A percentile compares a stretch with the other conserved stretches of the same genome.
Evolutionary conservation across 2,888 invertebrate genomes (phyloP).

Genomic region (Onthophagus sagittarius): DNA sequence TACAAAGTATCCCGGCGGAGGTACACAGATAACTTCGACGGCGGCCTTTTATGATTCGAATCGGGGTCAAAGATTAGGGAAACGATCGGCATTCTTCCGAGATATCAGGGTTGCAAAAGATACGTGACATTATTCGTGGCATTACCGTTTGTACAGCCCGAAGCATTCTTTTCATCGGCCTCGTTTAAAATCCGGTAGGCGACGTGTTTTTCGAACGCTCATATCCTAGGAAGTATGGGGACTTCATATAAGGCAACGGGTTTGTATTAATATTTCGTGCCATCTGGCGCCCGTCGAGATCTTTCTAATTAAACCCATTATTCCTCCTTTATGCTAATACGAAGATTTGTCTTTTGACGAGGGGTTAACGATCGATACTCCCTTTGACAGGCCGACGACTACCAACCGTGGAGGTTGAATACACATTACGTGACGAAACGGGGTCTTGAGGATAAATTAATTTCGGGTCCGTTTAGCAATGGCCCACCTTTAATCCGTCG

Average conservation of each 20-base stretch:
- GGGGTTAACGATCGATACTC: conserved; percentile 13
- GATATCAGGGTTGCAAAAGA: neutral
- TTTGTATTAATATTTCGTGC: neutral
- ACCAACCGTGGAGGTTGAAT: neutral
- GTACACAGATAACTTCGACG: neutral
- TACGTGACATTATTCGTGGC: neutral
- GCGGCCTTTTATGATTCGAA: neutral
- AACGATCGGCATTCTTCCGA: neutral
- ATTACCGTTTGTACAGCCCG: neutral
- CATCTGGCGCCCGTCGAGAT: neutral
- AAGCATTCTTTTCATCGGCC: neutral
- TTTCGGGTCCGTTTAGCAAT: neutral
- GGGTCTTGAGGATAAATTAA: neutral
- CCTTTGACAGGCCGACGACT: neutral
- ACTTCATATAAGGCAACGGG: neutral
- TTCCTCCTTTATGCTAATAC: conserved; percentile 13
- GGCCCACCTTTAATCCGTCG: neutral
- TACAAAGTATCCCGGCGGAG: neutral
- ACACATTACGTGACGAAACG: neutral
- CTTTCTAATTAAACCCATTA: conserved; percentile 19
- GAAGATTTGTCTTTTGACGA: conserved; percentile 15
- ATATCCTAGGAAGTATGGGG: neutral
- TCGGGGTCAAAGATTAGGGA: neutral
- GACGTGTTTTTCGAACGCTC: neutral
- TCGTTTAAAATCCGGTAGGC: neutral